Evolutionary conservation across 2,888 invertebrate species (phyloP).

Genomic region (Scaptomyza reducta): DNA sequence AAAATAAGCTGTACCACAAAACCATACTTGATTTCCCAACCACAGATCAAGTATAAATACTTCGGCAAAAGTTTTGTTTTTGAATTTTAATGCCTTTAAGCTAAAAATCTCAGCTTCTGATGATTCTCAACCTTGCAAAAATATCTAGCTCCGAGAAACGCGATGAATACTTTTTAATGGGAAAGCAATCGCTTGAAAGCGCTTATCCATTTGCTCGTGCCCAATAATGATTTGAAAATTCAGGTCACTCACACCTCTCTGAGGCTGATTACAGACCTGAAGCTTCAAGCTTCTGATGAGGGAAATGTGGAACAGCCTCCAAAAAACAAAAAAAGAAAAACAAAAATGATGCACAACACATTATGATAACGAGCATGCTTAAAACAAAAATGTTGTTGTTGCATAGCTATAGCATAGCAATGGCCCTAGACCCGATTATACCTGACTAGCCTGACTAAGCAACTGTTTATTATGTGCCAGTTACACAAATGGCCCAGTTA

Average conservation of each 20-base stretch:
- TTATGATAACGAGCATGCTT: slow-evolving; percentile 73
- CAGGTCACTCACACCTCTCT: slow-evolving; percentile 68
- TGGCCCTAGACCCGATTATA: slow-evolving; percentile 40
- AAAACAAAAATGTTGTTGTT: not conserved
- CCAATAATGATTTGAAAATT: slow-evolving; percentile 48
- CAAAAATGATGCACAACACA: slow-evolving; percentile 68
- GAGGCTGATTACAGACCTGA: slow-evolving; percentile 61
- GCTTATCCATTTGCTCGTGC: slow-evolving; percentile 23
- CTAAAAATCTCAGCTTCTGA: not conserved
- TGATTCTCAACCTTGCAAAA: slow-evolving; percentile 22
- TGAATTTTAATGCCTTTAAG: too few relatives aligned
- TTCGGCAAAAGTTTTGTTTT: too few relatives aligned
- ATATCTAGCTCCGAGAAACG: not conserved
- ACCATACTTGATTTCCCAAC: too few relatives aligned
- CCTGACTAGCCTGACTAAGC: slow-evolving; percentile 61
- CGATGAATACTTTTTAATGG: slow-evolving; percentile 18
- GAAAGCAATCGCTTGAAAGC: slow-evolving; percentile 23
- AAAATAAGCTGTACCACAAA: too few relatives aligned
- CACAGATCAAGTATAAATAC: too few relatives aligned
- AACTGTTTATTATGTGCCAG: slow-evolving; percentile 77
- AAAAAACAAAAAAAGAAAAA: too few relatives aligned
- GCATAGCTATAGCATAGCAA: too few relatives aligned
- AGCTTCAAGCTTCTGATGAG: slow-evolving; percentile 15
- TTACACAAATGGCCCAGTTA: slow-evolving; percentile 77
- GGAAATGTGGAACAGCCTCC: slow-evolving; percentile 38